Conservation (phyloP, 2,113 vertebrate genomes). For the Thamnophis sirtalis region DNA sequence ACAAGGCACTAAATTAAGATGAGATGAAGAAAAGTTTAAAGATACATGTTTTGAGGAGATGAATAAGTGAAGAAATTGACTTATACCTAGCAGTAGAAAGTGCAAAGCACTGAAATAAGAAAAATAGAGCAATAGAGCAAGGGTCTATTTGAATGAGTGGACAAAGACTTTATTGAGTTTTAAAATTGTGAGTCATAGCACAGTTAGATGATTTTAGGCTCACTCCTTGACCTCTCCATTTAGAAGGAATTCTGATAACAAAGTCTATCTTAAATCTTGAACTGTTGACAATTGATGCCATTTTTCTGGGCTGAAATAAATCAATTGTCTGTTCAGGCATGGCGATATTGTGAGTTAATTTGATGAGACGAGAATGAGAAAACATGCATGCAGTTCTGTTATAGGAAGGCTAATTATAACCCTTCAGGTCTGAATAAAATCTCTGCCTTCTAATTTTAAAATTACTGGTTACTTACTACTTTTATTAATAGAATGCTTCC, state of each 20-base stretch:
- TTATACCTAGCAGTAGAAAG: background rate
- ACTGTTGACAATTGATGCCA: background rate
- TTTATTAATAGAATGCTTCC: background rate
- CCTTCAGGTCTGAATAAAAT: background rate
- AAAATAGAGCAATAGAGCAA: background rate
- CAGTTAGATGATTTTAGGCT: background rate
- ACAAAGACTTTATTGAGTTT: background rate
- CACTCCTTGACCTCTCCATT: background rate
- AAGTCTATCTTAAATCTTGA: background rate
- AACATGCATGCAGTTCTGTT: background rate
- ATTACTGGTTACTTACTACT: background rate
- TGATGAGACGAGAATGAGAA: background rate
- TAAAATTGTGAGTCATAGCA: background rate
- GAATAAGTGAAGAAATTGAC: background rate
- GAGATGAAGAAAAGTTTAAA: background rate
- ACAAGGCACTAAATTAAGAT: background rate
- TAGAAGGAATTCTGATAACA: background rate
- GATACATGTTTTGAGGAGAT: background rate
- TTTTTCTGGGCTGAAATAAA: background rate
- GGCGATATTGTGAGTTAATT: background rate
- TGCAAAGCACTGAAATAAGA: background rate
- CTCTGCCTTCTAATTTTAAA: background rate
- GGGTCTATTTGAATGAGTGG: background rate
- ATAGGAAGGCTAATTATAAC: background rate
- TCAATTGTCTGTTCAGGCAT: background rate